phyloP scores from a whole-genome alignment of 2,888 invertebrate species.

The Hemistola chrysoprasaria region DNA sequence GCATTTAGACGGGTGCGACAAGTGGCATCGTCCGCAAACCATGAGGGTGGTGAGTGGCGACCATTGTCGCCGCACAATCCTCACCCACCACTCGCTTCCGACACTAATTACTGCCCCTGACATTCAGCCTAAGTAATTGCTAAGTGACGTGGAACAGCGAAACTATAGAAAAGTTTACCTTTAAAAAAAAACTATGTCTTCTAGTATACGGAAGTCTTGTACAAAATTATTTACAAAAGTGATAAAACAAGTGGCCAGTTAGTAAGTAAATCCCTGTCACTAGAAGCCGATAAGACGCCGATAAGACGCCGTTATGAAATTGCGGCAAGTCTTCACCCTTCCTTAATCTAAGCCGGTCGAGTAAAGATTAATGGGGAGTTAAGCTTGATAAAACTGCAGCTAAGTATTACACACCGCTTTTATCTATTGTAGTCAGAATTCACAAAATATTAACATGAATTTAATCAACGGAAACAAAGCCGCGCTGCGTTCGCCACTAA shows the following conservation, averaged over 20 bases:
- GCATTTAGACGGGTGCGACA: slow-evolving; percentile 72
- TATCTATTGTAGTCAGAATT: not conserved
- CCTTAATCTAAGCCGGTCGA: slow-evolving; percentile 14
- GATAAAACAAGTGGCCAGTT: slow-evolving; percentile 44
- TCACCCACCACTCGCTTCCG: slow-evolving; percentile 33
- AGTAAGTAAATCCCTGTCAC: slow-evolving; percentile 52
- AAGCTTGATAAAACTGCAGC: slow-evolving; percentile 9
- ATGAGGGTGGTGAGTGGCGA: slow-evolving; percentile 23
- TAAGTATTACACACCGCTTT: not conserved
- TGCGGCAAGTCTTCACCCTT: slow-evolving; percentile 38
- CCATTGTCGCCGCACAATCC: slow-evolving; percentile 36
- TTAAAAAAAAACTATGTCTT: no score
- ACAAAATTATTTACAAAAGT: slow-evolving; percentile 4
- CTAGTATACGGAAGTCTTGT: not conserved
- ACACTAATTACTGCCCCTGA: slow-evolving; percentile 53
- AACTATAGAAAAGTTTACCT: not conserved
- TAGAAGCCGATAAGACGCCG: slow-evolving; percentile 51
- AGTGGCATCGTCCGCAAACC: slow-evolving; percentile 60
- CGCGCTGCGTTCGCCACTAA: slow-evolving; percentile 10
- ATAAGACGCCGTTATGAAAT: slow-evolving; percentile 56
- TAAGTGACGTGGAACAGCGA: slow-evolving; percentile 30
- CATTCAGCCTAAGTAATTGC: slow-evolving; percentile 46
- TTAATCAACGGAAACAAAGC: slow-evolving; percentile 20
- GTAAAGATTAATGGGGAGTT: slow-evolving; percentile 7
- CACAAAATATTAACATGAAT: slow-evolving; percentile 12